These are phyloP conservation scores for Corapipo altera DNA, from an alignment of 2,113 vertebrate genomes.

Conservation along the genomic window DNA sequence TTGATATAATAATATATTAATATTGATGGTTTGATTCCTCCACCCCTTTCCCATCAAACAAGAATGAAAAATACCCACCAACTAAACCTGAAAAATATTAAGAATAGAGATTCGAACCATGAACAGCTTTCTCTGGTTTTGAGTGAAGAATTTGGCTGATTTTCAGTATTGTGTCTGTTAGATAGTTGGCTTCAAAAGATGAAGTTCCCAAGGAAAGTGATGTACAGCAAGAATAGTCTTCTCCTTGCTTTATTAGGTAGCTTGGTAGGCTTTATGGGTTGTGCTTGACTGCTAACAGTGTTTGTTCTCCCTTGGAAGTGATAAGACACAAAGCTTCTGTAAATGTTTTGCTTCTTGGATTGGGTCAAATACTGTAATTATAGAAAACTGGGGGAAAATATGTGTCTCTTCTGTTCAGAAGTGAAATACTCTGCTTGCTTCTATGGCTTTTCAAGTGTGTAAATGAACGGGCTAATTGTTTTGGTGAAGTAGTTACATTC, in stretches of 20 bases:
- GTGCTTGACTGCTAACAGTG: not conserved
- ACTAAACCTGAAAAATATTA: not conserved
- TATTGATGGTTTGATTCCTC: not conserved
- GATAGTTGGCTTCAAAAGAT: not conserved
- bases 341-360: not conserved
- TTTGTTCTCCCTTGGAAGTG: not conserved
- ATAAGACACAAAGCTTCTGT: not conserved
- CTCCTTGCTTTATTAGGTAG: not conserved
- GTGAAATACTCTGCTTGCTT: not conserved
- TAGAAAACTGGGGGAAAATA: not conserved
- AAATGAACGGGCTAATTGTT: not conserved
- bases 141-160: not conserved
- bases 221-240: not conserved
- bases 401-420: not conserved
- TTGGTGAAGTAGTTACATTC: not conserved
- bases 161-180: not conserved
- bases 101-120: not conserved
- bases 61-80: fast-evolving
- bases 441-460: not conserved
- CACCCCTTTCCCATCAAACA: not conserved
- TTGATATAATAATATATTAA: not conserved
- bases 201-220: not conserved
- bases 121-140: not conserved
- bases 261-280: not conserved
- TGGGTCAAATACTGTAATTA: not conserved